Evolutionary conservation across 2,888 invertebrate genomes (phyloP).

Genomic region (Chaetogeoica ovagalla): DNA sequence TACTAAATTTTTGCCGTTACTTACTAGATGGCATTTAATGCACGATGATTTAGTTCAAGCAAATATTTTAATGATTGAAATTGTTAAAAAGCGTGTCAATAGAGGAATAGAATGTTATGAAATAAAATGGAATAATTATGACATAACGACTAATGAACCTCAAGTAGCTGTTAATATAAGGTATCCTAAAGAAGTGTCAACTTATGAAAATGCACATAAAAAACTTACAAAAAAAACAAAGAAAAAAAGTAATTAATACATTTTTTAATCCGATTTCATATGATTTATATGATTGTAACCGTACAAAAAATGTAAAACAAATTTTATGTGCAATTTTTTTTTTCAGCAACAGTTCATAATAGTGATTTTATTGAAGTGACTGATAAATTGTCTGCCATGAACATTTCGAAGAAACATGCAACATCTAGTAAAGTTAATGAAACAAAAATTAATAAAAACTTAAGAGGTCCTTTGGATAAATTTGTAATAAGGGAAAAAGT

Average conservation of each 20-base stretch:
- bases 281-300: background rate
- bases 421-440: background rate
- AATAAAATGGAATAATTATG: slow-evolving; percentile 69
- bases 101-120: slow-evolving; percentile 71
- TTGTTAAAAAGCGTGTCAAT: slow-evolving; percentile 65
- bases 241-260: slow-evolving; percentile 36
- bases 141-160: slow-evolving; percentile 68
- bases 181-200: slow-evolving; percentile 68
- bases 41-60: slow-evolving; percentile 58
- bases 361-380: slow-evolving; percentile 2
- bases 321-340: background rate
- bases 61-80: slow-evolving; percentile 62
- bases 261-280: background rate
- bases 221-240: slow-evolving; percentile 37
- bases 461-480: slow-evolving; percentile 22
- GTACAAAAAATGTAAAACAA: background rate
- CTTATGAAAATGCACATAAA: slow-evolving; percentile 66
- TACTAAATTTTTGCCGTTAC: slow-evolving; percentile 74
- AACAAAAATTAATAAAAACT: background rate
- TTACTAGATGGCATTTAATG: slow-evolving; percentile 76
- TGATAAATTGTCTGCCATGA: slow-evolving; percentile 14
- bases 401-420: slow-evolving; percentile 3
- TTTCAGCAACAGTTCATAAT: background rate
- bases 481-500: slow-evolving; percentile 1
- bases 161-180: slow-evolving; percentile 67